A percentile compares a stretch with the other conserved stretches of the same genome.
These are phyloP conservation scores for Bombylius major DNA, from an alignment of 2,888 invertebrate species.

Conservation along the genomic window DNA sequence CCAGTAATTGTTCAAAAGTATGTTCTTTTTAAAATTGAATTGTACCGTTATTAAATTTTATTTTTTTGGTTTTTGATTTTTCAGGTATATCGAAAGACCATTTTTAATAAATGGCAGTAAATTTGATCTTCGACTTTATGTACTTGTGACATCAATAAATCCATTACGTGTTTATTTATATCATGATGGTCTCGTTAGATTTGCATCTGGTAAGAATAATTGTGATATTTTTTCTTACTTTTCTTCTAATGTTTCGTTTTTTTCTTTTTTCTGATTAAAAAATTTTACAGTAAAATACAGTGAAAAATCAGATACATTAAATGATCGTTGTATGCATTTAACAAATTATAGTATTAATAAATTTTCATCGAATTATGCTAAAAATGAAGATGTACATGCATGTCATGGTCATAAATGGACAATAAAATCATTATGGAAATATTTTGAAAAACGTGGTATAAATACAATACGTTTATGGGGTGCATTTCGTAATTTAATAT, in stretches of 20 bases:
- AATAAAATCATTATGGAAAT: conserved; percentile 51
- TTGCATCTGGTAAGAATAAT: conserved; percentile 65
- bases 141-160: conserved; percentile 87
- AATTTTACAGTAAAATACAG: conserved; percentile 59
- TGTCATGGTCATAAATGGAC: conserved; percentile 95
- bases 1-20: conserved; percentile 80
- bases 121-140: conserved; percentile 93
- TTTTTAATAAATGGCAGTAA: conserved; percentile 87
- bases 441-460: conserved; percentile 46
- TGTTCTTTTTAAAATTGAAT: not conserved
- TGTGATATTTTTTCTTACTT: not conserved
- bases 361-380: conserved; percentile 70
- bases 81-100: conserved; percentile 63
- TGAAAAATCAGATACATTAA: conserved; percentile 60
- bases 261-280: conserved; percentile 2
- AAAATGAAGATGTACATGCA: conserved; percentile 79
- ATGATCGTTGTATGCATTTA: conserved; percentile 82
- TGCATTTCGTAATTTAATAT: conserved; percentile 75
- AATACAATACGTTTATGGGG: conserved; percentile 71
- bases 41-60: not conserved
- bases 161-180: conserved; percentile 89
- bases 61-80: not conserved
- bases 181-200: conserved; percentile 89
- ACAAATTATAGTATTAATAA: conserved; percentile 90
- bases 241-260: not conserved